Base-by-base conservation (phyloP, 2,113 vertebrate genomes). In the Sphaerodactylus townsendi region DNA sequence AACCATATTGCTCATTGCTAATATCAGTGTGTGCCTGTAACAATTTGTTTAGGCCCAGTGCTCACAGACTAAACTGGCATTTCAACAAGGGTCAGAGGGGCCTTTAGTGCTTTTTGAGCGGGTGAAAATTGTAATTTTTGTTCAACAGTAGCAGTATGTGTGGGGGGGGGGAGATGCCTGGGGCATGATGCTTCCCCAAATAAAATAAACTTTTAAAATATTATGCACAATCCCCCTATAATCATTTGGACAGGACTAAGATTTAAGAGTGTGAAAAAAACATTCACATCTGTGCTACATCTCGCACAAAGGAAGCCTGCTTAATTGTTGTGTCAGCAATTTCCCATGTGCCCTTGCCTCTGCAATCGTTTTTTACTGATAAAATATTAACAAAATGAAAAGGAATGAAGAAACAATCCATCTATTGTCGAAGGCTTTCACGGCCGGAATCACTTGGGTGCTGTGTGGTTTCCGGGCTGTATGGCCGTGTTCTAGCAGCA, bases 251-350 rank as follows among this genome's bases (percentile, higher is more conserved):
- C 78, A 84, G 53, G 10, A 39, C 37, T 65, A 86, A 89, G 84
- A 91, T 87, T 91, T 85, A 92, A 89, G 68, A 90, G 89, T 90
- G 72, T 77, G 88, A 93, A 94, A 91, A 92, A 62, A 62, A 90
- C 83, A 90, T 86, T 90, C 82, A 89, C 85, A 89, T 84, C 75
- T 84, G 79, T 71, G 77, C 30, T 83, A 74, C 86, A 75, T 72
- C 81, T 92, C 79, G 79, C 62, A 89, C 84, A 91, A 89, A 91
- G 65, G 72, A 92, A 66, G 33, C n/a, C 70, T 76, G 39, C 59
- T 90, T 88, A 90, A 90, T 92, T 88, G 71, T 73, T 86, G 79
- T 48, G 75, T 90, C 92, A 92, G 91, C 91, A 79, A 86, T 88
- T 91, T 88, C 84, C 66, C 70, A 82, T 88, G 89, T 88, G 86